A percentile compares a stretch with the other conserved stretches of the same genome.
phyloP scores from a whole-genome alignment of 2,113 vertebrate species.

The Pygoscelis antarcticus region DNA sequence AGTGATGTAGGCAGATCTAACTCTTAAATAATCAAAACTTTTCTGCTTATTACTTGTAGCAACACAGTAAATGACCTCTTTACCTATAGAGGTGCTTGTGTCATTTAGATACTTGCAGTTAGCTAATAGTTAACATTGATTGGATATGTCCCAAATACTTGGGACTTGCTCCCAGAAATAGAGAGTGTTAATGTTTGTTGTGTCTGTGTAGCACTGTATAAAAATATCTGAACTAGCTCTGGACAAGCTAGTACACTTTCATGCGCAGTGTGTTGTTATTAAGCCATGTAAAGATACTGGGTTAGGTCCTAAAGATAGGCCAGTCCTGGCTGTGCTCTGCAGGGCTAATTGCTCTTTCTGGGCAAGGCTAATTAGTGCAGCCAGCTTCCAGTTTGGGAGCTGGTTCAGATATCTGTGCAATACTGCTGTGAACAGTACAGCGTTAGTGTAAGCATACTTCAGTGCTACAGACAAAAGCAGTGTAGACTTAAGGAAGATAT shows the following conservation, averaged over 20 bases:
- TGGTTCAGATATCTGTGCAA: neutral
- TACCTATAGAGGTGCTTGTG: accelerated
- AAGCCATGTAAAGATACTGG: neutral
- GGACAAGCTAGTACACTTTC: neutral
- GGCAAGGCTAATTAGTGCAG: neutral
- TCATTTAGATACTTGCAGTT: neutral
- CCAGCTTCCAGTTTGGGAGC: neutral
- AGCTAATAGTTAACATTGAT: neutral
- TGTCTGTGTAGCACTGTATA: accelerated
- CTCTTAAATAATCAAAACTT: neutral
- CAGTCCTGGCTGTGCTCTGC: neutral
- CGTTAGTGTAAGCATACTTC: neutral
- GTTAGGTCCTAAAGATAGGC: neutral
- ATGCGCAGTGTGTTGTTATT: neutral
- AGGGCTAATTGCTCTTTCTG: neutral
- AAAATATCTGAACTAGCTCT: neutral
- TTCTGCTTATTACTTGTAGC: neutral
- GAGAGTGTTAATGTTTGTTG: neutral
- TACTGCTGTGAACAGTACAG: neutral
- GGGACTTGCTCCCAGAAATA: neutral
- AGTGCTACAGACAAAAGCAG: neutral
- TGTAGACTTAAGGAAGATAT: accelerated
- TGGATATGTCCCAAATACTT: neutral
- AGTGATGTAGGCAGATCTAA: neutral
- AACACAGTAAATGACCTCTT: neutral